Conservation (phyloP, 2,113 vertebrate species). For the Willisornis vidua region DNA sequence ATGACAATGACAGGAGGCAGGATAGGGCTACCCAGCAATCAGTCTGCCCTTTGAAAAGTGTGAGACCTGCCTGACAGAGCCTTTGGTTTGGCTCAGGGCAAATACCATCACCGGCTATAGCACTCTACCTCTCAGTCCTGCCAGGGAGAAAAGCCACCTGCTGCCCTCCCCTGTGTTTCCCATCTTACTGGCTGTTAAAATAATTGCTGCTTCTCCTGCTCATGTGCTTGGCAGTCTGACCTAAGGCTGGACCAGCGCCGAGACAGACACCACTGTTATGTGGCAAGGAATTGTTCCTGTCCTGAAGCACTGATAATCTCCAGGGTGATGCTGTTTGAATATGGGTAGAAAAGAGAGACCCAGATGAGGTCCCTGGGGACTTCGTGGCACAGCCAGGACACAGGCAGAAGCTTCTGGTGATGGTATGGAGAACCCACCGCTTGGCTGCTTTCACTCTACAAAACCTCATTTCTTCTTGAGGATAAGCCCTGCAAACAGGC, state of each 20-base stretch:
- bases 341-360: neutral
- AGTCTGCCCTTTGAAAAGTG: neutral
- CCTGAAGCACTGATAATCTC: neutral
- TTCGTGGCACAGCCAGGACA: neutral
- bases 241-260: rapidly evolving
- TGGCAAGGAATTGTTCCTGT: neutral
- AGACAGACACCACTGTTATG: rapidly evolving
- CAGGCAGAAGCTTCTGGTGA: neutral
- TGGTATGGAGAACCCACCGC: neutral
- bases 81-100: neutral
- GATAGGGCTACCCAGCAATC: neutral
- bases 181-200: neutral
- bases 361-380: neutral
- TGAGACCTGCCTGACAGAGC: rapidly evolving
- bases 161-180: neutral
- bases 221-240: neutral
- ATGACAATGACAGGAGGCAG: neutral
- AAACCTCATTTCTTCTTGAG: neutral
- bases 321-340: neutral
- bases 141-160: neutral
- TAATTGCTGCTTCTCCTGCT: neutral
- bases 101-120: neutral
- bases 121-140: rapidly evolving
- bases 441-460: rapidly evolving
- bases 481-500: neutral